These are phyloP conservation scores for Epinephelus fuscoguttatus DNA, from an alignment of 2,113 vertebrate species.

Conservation along the genomic window DNA sequence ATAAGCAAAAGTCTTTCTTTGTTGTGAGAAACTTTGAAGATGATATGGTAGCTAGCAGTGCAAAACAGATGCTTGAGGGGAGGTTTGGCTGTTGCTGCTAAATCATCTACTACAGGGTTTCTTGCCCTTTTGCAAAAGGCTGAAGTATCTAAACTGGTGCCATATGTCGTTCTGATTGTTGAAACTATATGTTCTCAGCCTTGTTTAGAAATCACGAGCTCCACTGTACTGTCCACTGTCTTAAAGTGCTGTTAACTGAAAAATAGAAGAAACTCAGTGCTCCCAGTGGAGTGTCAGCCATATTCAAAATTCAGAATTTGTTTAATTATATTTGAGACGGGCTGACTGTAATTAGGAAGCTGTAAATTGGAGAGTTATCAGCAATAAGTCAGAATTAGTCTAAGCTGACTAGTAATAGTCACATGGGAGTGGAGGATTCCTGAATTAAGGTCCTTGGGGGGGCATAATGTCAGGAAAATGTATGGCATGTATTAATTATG, in stretches of 20 bases:
- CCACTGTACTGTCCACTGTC: neutral
- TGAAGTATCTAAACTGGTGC: neutral
- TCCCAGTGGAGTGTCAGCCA: conserved; percentile 3
- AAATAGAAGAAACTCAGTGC: neutral
- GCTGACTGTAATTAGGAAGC: conserved; percentile 56
- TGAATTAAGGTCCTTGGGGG: conserved; percentile 4
- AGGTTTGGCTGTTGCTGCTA: neutral
- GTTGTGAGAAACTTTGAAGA: neutral
- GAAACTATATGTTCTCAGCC: neutral
- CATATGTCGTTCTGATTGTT: conserved; percentile 13
- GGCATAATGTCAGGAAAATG: conserved; percentile 42
- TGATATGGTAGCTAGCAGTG: neutral
- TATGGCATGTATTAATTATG: conserved; percentile 43
- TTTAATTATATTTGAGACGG: conserved; percentile 52
- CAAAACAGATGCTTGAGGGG: conserved; percentile 38
- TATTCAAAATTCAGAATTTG: conserved; percentile 34
- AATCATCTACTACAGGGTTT: neutral
- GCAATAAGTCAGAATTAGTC: conserved; percentile 50
- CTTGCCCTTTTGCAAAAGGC: neutral
- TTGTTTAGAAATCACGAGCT: neutral
- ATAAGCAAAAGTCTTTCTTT: neutral
- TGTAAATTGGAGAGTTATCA: conserved; percentile 58
- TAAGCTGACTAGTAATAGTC: conserved; percentile 25
- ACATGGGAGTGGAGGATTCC: neutral
- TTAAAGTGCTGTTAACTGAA: neutral